These are phyloP conservation scores for Pharmacophagus antenor DNA, from an alignment of 2,888 invertebrate genomes.

Conservation along the genomic window DNA sequence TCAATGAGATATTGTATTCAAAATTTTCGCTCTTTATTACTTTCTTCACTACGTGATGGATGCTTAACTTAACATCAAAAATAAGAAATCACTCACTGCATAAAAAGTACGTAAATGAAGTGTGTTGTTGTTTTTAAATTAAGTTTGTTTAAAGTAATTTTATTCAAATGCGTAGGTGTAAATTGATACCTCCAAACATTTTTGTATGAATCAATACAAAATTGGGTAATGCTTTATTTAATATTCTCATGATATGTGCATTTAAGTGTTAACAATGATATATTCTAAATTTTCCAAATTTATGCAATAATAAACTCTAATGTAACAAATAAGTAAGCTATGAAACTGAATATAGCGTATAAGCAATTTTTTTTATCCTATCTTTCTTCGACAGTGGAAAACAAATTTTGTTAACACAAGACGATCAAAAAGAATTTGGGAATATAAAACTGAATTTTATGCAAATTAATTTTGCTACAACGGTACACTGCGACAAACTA, in stretches of 20 bases:
- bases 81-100: too few relatives aligned
- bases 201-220: too few relatives aligned
- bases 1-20: too few relatives aligned
- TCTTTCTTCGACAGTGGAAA: slow-evolving; percentile 2
- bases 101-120: too few relatives aligned
- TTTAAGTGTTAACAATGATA: background rate
- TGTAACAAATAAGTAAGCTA: slow-evolving; percentile 4
- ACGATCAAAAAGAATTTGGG: slow-evolving; percentile 7
- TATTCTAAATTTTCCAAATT: background rate
- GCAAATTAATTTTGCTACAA: slow-evolving; percentile 1
- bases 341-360: slow-evolving; percentile 1
- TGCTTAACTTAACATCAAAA: too few relatives aligned
- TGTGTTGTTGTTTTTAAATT: too few relatives aligned
- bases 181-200: too few relatives aligned
- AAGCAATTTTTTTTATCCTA: slow-evolving; percentile 8
- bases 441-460: slow-evolving; percentile 18
- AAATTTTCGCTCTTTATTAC: too few relatives aligned
- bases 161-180: too few relatives aligned
- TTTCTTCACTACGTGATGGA: too few relatives aligned
- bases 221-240: too few relatives aligned
- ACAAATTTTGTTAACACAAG: slow-evolving; percentile 11
- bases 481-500: slow-evolving; percentile 8
- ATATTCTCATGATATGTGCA: background rate
- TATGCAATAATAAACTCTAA: slow-evolving; percentile 1
- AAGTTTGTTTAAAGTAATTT: too few relatives aligned